phyloP scores from a whole-genome alignment of 2,888 invertebrate genomes.

The Emesis castigata region DNA sequence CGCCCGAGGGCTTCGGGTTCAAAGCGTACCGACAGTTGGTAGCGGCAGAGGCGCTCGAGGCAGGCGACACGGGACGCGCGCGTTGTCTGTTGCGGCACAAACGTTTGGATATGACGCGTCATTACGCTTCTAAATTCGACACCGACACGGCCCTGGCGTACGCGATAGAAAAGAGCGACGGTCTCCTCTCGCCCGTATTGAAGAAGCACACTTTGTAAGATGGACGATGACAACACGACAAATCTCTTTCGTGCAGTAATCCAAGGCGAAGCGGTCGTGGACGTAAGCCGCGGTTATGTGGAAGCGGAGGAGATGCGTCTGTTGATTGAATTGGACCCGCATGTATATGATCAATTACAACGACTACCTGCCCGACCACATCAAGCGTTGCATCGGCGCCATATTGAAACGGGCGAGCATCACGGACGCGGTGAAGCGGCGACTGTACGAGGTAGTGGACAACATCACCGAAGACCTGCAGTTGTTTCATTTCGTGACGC shows the following conservation, averaged over 20 bases:
- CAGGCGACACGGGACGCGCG: not conserved
- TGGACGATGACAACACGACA: constrained; percentile 3
- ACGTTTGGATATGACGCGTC: not conserved
- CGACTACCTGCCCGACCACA: constrained; percentile 1
- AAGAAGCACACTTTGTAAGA: not conserved
- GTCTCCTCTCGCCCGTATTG: not conserved
- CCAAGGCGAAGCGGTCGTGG: not conserved
- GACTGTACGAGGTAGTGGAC: not conserved
- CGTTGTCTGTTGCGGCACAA: not conserved
- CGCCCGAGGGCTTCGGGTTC: not conserved
- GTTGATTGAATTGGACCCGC: not conserved
- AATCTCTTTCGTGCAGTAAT: not conserved
- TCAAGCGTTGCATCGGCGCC: not conserved
- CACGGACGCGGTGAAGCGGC: not conserved
- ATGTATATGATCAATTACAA: not conserved
- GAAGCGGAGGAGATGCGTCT: not conserved
- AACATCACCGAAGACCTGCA: not conserved
- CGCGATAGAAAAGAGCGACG: not conserved
- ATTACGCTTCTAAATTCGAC: not conserved
- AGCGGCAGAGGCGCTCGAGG: not conserved
- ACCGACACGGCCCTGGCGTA: not conserved
- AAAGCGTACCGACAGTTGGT: not conserved
- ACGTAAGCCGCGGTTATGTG: not conserved
- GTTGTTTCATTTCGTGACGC: not conserved
- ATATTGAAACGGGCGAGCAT: not conserved